Evolutionary conservation across 2,113 vertebrate species (phyloP).

Genomic region (Cathartes aura): DNA sequence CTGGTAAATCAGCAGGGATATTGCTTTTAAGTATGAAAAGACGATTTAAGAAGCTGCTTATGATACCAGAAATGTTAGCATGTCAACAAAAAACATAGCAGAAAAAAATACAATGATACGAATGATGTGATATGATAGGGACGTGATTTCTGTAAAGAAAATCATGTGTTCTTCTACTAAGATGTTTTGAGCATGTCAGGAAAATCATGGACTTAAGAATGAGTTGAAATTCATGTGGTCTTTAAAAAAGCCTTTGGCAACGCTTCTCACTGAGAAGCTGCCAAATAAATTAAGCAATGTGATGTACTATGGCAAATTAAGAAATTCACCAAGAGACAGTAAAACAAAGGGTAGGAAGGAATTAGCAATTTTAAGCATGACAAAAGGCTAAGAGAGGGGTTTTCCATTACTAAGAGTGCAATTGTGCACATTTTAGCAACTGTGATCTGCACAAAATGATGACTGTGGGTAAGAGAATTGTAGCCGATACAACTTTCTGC

Average conservation of each 20-base stretch:
- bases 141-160: slow-evolving; percentile 23
- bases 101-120: background rate
- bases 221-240: slow-evolving; percentile 44
- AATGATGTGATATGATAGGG: background rate
- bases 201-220: slow-evolving; percentile 29
- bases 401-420: background rate
- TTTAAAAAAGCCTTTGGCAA: slow-evolving; percentile 62
- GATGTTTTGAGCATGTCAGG: slow-evolving; percentile 25
- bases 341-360: slow-evolving; percentile 52
- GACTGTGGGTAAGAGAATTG: background rate
- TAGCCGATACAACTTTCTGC: background rate
- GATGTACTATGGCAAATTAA: slow-evolving; percentile 42
- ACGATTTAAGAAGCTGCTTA: background rate
- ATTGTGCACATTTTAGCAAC: background rate
- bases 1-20: background rate
- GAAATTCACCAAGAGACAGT: slow-evolving; percentile 46
- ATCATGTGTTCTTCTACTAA: background rate
- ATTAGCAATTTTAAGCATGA: slow-evolving; percentile 45
- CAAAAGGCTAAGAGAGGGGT: slow-evolving; percentile 18
- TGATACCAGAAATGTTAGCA: background rate
- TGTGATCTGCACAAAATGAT: background rate
- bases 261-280: slow-evolving; percentile 36
- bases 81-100: background rate
- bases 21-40: background rate
- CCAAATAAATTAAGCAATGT: slow-evolving; percentile 57